A percentile compares a stretch with the other conserved stretches of the same genome.
Evolutionary conservation across 2,797 vertebrate genomes (phyloP).

Genomic region (Geotrypetes seraphini): DNA sequence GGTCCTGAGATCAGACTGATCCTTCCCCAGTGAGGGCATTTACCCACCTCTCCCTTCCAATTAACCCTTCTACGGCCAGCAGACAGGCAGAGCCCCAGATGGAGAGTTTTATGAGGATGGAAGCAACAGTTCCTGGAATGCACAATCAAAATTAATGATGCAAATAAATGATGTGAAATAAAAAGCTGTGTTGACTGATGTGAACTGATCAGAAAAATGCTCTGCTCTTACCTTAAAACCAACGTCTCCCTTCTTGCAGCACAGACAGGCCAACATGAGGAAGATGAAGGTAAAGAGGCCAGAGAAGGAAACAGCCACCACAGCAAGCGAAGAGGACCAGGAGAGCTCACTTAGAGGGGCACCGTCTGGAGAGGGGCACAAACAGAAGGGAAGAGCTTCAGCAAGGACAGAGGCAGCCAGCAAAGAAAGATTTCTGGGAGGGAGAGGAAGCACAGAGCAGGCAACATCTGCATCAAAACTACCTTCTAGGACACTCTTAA

Average conservation of each 20-base stretch:
- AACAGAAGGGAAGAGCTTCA: neutral
- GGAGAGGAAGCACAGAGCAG: neutral
- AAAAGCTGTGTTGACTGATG: no score
- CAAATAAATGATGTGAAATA: no score
- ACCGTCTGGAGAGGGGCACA: conserved; percentile 53
- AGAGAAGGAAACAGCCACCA: conserved; percentile 85
- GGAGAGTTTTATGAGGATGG: no score
- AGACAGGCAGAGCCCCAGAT: neutral
- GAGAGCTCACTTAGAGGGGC: conserved; percentile 84
- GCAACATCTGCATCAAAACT: neutral
- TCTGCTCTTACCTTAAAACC: conserved; percentile 92
- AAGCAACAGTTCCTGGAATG: no score
- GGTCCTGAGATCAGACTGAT: conserved; percentile 27
- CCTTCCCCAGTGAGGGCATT: conserved; percentile 29
- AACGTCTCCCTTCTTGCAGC: conserved; percentile 91
- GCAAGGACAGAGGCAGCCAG: no score
- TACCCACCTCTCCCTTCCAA: neutral
- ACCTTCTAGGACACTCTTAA: no score
- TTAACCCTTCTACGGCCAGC: rapidly evolving
- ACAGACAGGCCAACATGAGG: conserved; percentile 96
- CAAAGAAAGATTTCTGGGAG: neutral
- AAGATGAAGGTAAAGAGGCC: conserved; percentile 89
- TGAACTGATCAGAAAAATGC: neutral
- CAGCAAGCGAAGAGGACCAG: conserved; percentile 86
- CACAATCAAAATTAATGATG: no score